Conservation (phyloP, 2,797 vertebrate species). For the Oreonectes daqikongensis region DNA sequence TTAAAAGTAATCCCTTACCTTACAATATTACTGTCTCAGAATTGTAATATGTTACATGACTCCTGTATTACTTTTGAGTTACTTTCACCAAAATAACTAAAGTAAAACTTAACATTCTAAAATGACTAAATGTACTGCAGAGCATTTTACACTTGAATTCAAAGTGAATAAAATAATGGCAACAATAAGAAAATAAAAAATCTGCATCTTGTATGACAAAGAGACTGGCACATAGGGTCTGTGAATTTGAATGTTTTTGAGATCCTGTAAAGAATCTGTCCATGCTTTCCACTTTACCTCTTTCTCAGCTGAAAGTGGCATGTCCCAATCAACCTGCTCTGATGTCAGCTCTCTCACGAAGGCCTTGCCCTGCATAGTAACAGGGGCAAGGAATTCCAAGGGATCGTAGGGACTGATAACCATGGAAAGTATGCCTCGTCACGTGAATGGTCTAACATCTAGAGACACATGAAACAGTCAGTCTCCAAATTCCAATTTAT, state of each 20-base stretch:
- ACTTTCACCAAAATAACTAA: no score
- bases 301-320: not conserved
- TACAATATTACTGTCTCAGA: no score
- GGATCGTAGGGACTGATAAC: not conserved
- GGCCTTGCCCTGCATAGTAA: not conserved
- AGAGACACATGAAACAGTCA: not conserved
- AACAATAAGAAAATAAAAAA: not conserved
- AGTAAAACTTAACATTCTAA: not conserved
- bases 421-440: not conserved
- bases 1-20: no score
- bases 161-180: no score
- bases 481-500: not conserved
- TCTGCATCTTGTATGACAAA: not conserved
- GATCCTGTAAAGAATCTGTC: no score
- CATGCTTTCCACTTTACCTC: not conserved
- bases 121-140: no score
- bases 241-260: not conserved
- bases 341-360: not conserved
- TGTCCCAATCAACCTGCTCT: conserved; percentile 5
- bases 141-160: no score
- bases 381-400: not conserved
- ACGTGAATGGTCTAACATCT: not conserved
- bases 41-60: no score
- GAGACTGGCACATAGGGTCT: not conserved
- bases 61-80: no score